These are phyloP conservation scores for Kryphioiulus occultus DNA, from an alignment of 2,888 invertebrate species.

Conservation along the genomic window DNA sequence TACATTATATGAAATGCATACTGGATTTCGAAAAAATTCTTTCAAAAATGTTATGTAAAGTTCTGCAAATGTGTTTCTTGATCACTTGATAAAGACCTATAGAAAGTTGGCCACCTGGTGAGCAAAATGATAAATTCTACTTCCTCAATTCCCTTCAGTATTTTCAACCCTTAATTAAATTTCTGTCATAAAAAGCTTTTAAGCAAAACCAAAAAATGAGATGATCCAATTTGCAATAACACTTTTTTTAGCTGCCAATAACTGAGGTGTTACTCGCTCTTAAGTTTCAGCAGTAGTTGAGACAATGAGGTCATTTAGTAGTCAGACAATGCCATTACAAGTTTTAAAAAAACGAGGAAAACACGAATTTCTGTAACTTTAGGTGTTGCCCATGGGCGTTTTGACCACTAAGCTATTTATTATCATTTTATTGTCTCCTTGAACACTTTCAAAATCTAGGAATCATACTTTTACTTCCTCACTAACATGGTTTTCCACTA, in stretches of 20 bases:
- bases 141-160: background rate
- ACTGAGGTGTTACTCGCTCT: background rate
- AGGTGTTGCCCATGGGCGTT: background rate
- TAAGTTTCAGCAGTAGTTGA: background rate
- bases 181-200: background rate
- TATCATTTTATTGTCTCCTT: background rate
- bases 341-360: background rate
- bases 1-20: no score
- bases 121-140: background rate
- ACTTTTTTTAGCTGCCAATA: background rate
- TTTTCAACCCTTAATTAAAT: background rate
- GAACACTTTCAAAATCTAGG: background rate
- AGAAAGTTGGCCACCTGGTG: background rate
- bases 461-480: background rate
- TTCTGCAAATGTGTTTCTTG: background rate
- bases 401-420: background rate
- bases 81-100: background rate
- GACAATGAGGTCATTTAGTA: constrained; percentile 3
- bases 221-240: background rate
- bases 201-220: background rate
- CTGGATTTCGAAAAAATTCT: no score
- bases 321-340: background rate
- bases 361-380: background rate
- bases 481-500: background rate
- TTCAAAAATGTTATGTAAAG: no score